A percentile compares a stretch with the other conserved stretches of the same genome.
phyloP scores from a whole-genome alignment of 2,797 vertebrate species.

The Muraenolepis orangiensis region DNA sequence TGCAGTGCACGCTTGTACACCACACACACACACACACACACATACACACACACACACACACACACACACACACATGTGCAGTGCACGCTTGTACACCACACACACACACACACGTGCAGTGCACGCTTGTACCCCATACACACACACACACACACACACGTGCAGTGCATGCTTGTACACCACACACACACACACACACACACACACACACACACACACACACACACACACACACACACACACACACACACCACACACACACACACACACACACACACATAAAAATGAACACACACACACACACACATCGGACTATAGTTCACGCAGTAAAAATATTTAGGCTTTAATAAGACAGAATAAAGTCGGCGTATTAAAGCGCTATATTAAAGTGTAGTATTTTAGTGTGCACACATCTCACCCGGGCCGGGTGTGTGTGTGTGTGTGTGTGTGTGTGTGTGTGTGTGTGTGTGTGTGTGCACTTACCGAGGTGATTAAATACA shows the following conservation, averaged over 20 bases:
- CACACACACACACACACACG: background rate
- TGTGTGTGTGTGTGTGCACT: too few relatives aligned
- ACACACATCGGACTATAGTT: background rate
- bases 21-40: too few relatives aligned
- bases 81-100: too few relatives aligned
- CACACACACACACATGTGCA: too few relatives aligned
- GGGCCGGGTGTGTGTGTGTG: too few relatives aligned
- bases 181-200: constrained; percentile 7
- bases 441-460: too few relatives aligned
- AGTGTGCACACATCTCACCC: background rate
- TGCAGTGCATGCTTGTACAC: background rate
- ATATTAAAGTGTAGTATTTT: background rate
- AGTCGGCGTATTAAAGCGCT: background rate
- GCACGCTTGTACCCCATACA: too few relatives aligned
- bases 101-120: too few relatives aligned
- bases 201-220: background rate
- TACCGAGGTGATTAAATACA: background rate
- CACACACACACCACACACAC: background rate
- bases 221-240: background rate
- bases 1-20: too few relatives aligned
- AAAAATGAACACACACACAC: background rate
- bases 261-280: too few relatives aligned
- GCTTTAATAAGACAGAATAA: background rate
- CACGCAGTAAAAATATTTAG: background rate
- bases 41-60: too few relatives aligned